These are phyloP conservation scores for Dasyurus viverrinus DNA, from an alignment of 2,113 vertebrate genomes.

Conservation along the genomic window DNA sequence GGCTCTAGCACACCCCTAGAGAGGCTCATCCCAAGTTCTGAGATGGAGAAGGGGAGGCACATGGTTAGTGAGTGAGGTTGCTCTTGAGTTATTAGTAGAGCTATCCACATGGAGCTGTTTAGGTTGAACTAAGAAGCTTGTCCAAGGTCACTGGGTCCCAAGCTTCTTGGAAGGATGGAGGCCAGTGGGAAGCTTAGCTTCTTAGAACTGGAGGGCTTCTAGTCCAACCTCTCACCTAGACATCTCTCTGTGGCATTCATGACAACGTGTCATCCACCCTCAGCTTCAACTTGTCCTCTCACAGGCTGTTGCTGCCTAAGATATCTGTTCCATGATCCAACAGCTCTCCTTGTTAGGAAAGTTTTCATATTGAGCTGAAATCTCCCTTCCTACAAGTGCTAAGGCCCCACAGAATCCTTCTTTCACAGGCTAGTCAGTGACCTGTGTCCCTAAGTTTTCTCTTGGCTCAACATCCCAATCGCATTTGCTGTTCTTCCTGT, in stretches of 20 bases:
- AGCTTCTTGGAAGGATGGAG: background rate
- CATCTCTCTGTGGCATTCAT: background rate
- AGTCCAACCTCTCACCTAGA: background rate
- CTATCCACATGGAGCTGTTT: background rate
- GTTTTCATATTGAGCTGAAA: background rate
- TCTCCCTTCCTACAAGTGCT: background rate
- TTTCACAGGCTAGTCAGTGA: background rate
- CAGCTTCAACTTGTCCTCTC: background rate
- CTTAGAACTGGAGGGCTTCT: background rate
- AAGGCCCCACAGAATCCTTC: background rate
- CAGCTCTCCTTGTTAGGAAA: background rate
- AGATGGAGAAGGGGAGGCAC: background rate
- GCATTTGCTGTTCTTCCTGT: background rate
- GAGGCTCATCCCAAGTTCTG: background rate
- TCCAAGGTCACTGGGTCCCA: background rate
- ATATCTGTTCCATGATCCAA: background rate
- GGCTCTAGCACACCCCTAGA: background rate
- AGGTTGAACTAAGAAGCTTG: background rate
- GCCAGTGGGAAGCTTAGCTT: background rate
- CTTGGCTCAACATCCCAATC: background rate
- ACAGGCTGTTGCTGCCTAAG: background rate
- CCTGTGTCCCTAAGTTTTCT: background rate
- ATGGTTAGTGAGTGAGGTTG: background rate
- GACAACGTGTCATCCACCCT: background rate
- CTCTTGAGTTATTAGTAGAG: background rate